phyloP scores from a whole-genome alignment of 2,797 vertebrate genomes.

The Phyllotis vaccarum region DNA sequence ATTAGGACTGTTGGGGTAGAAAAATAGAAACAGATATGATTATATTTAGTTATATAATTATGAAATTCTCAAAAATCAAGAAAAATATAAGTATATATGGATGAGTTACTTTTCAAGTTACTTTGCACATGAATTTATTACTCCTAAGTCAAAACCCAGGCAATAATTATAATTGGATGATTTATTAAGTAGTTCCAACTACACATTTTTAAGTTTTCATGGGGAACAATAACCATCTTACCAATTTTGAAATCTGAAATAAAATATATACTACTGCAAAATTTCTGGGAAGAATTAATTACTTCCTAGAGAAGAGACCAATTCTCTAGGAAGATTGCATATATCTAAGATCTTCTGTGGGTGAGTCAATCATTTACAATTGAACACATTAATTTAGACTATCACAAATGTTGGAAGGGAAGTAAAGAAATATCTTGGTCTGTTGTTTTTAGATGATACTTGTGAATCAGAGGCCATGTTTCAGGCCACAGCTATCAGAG shows the following conservation, averaged over 20 bases:
- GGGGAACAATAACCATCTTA: constrained; percentile 23
- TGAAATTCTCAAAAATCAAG: background rate
- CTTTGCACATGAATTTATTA: constrained; percentile 36
- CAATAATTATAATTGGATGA: constrained; percentile 13
- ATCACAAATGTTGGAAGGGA: background rate
- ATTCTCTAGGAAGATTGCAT: constrained; percentile 40
- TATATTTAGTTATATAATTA: background rate
- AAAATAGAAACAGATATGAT: background rate
- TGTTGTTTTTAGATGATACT: constrained; percentile 18
- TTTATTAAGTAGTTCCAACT: background rate
- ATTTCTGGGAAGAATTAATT: background rate
- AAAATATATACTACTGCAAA: background rate
- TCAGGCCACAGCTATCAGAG: constrained; percentile 6
- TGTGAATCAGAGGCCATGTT: constrained; percentile 28
- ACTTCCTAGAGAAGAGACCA: background rate
- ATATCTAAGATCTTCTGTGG: constrained; percentile 14
- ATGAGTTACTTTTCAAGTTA: constrained; percentile 38
- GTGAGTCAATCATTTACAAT: constrained; percentile 58
- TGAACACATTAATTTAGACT: constrained; percentile 43
- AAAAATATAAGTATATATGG: background rate
- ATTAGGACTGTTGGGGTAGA: background rate
- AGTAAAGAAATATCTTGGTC: background rate
- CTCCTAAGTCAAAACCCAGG: constrained; percentile 31
- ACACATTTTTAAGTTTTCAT: background rate
- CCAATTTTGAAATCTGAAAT: background rate